Conservation (phyloP, 64 coral and sea anemone genomes). For the Porites lutea region DNA sequence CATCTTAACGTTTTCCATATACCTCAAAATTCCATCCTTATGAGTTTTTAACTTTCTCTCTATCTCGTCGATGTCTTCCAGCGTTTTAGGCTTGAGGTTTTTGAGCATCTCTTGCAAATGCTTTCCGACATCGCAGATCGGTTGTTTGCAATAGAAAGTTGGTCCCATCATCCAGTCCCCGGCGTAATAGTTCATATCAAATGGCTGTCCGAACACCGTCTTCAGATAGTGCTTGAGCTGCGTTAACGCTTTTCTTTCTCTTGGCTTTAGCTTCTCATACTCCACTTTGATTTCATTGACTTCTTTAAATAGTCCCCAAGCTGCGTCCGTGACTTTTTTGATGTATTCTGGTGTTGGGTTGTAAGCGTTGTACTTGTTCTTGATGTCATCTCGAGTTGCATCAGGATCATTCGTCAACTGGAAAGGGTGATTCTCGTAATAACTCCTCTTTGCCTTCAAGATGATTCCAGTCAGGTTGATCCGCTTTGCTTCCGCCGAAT, state of each 20-base stretch:
- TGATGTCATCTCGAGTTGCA: slow-evolving; percentile 24
- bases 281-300: slow-evolving; percentile 68
- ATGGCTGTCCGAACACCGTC: slow-evolving; percentile 73
- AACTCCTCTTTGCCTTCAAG: background rate
- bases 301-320: slow-evolving; percentile 40
- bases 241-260: slow-evolving; percentile 84
- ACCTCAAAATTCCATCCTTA: slow-evolving; percentile 54
- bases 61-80: slow-evolving; percentile 54
- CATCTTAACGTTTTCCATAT: slow-evolving; percentile 65
- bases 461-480: background rate
- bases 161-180: slow-evolving; percentile 90
- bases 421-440: slow-evolving; percentile 47
- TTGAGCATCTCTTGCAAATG: slow-evolving; percentile 54
- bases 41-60: slow-evolving; percentile 60
- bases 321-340: slow-evolving; percentile 65
- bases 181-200: slow-evolving; percentile 75
- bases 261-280: slow-evolving; percentile 53
- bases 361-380: slow-evolving; percentile 63
- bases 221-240: slow-evolving; percentile 84
- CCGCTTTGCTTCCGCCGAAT: slow-evolving; percentile 59
- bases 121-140: slow-evolving; percentile 67
- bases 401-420: slow-evolving; percentile 44
- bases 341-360: slow-evolving; percentile 61
- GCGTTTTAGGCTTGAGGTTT: slow-evolving; percentile 61
- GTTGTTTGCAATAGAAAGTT: slow-evolving; percentile 73